Evolutionary conservation across 1,140 invertebrate species (phyloP).

Genomic region (Hetaerina americana): DNA sequence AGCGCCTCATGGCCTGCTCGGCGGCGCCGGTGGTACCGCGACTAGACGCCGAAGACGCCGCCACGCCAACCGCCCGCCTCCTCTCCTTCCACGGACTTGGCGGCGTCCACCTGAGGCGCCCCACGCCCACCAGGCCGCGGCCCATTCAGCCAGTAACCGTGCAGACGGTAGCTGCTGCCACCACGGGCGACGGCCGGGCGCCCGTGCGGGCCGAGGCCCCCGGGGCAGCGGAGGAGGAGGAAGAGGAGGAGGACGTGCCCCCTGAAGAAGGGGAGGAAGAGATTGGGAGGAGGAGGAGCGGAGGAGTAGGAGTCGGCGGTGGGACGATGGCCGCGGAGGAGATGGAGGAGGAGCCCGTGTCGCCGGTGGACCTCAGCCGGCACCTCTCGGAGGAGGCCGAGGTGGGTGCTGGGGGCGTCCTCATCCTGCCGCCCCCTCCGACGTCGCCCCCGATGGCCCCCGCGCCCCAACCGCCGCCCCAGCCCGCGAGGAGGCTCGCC

Average conservation of each 20-base stretch:
- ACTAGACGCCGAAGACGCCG: not conserved
- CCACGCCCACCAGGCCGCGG: not conserved
- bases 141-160: too few species aligned
- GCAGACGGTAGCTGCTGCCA: not conserved
- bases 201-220: not conserved
- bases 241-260: not conserved
- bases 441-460: constrained; percentile 22
- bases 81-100: not conserved
- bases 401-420: not conserved
- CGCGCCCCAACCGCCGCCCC: constrained; percentile 12
- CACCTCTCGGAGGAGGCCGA: constrained; percentile 3
- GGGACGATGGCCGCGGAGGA: not conserved
- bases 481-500: constrained; percentile 35
- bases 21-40: not conserved
- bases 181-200: not conserved
- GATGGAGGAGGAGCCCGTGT: not conserved
- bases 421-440: constrained; percentile 3
- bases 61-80: not conserved
- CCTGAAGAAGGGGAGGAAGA: not conserved
- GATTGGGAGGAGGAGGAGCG: too few species aligned
- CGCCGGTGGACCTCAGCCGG: constrained; percentile 2
- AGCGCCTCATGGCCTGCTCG: not conserved
- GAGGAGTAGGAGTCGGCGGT: not conserved
- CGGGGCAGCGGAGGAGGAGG: not conserved
- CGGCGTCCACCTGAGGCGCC: not conserved